A percentile compares a stretch with the other conserved stretches of the same genome.
phyloP scores from a whole-genome alignment of 2,888 invertebrate species.

The Thymelicus sylvestris region DNA sequence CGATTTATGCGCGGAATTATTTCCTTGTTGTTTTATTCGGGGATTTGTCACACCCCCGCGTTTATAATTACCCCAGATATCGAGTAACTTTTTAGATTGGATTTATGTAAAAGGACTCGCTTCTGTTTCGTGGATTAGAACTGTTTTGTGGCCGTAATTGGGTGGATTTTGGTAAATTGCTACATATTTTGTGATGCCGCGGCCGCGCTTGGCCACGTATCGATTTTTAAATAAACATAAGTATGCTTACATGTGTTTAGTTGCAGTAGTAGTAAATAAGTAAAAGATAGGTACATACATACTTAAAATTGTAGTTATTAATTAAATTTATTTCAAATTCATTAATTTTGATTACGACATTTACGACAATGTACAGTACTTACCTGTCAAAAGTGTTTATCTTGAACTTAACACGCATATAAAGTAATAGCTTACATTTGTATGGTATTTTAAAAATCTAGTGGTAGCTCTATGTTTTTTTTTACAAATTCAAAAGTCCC shows the following conservation, averaged over 20 bases:
- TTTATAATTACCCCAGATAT: slow-evolving; percentile 81
- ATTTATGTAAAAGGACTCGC: slow-evolving; percentile 69
- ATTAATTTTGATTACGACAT: too few relatives aligned
- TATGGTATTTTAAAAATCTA: too few relatives aligned
- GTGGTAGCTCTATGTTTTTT: too few relatives aligned
- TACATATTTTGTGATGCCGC: slow-evolving; percentile 38
- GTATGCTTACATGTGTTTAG: not conserved
- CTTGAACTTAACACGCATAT: too few relatives aligned
- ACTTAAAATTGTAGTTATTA: too few relatives aligned
- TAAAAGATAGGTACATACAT: too few relatives aligned
- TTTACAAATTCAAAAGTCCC: not conserved
- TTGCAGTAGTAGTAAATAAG: too few relatives aligned
- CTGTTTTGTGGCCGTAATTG: slow-evolving; percentile 60
- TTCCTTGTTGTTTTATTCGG: slow-evolving; percentile 85
- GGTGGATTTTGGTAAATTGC: slow-evolving; percentile 57
- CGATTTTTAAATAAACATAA: slow-evolving; percentile 14
- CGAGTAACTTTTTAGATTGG: slow-evolving; percentile 76
- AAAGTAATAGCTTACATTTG: too few relatives aligned
- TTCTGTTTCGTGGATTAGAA: slow-evolving; percentile 62
- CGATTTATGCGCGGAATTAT: slow-evolving; percentile 83
- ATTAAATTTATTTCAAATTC: too few relatives aligned
- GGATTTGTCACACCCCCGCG: slow-evolving; percentile 82
- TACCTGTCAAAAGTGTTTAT: too few relatives aligned
- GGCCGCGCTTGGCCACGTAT: slow-evolving; percentile 18
- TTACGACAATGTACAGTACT: too few relatives aligned